Evolutionary conservation across 1,140 invertebrate genomes (phyloP), one percentile per base, ranked within the genome.

Genomic region (Tribolium castaneum): DNA sequence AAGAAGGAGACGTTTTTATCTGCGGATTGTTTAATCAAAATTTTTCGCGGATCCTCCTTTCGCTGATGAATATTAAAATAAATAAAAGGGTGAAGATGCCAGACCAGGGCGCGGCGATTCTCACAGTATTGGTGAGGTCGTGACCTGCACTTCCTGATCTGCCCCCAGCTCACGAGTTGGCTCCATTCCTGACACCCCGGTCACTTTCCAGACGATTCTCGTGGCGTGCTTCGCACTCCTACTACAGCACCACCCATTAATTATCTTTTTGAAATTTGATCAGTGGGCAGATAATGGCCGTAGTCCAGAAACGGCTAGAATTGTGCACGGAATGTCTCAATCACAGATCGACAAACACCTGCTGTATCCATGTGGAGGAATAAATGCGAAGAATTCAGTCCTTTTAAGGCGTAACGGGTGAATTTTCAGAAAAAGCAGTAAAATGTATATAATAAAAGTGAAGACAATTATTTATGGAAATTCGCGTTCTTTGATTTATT

Each of bases 91-190:
- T 54, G 71, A 54, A 72, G 50, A 72, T 50, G 25, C 25, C 10
- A 19, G 45, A 25, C 30, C 45, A 30, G 71, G 71, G 71, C 73
- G 73, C 56, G 73, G 25, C 73, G 13, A 45, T 75, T 75, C 73
- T 75, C 73, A 75, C 73, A 52, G 50, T 45, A 75, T 75, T 75
- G 52, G 73, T 75, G 73, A 62, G 73, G 73, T 75, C 73, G 73
- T 59, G 73, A 75, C 73, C 73, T 52, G 50, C 73, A 62, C 73
- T 75, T 75, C 73, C 73, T 75, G 73, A 75, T 75, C 73, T 75
- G 73, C 73, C 73, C 52, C 73, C 54, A 35, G 73, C 30, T 75
- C 73, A 75, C 73, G 73, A 75, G 35, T 59, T 39, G n/a, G 34
- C 30, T 35, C 52, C 13, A 75, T 50, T 62, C 25, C 73, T 62